Conservation (phyloP, 2,113 vertebrate genomes). For the Otolemur garnettii region DNA sequence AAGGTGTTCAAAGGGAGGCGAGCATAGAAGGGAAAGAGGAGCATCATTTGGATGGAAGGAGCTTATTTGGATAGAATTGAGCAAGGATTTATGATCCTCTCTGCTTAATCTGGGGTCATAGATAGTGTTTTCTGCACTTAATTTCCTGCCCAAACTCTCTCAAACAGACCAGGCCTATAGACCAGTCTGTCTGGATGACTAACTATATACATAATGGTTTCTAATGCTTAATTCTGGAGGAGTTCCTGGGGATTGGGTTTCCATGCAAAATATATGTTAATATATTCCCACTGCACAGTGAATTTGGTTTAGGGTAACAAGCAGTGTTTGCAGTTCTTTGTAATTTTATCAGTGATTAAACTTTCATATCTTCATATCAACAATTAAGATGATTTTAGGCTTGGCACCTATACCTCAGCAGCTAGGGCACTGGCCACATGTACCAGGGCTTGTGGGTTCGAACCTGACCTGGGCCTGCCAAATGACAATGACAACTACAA, state of each 20-base stretch:
- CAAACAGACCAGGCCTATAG: background rate
- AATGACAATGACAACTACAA: too few relatives aligned
- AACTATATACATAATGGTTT: background rate
- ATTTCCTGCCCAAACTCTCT: background rate
- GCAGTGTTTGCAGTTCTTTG: background rate
- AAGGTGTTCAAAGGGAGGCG: background rate
- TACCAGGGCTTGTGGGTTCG: too few relatives aligned
- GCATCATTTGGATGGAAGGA: background rate
- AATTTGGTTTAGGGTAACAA: background rate
- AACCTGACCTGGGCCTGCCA: too few relatives aligned
- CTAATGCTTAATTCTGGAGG: conserved; percentile 8
- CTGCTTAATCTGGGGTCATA: background rate
- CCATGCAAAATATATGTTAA: background rate
- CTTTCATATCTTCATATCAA: conserved; percentile 14
- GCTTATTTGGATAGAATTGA: conserved; percentile 3
- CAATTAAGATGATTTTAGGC: background rate
- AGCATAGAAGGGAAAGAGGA: background rate
- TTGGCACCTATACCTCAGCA: too few relatives aligned
- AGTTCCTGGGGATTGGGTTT: background rate
- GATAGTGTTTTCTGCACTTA: background rate
- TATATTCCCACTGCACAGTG: background rate
- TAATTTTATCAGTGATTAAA: conserved; percentile 24
- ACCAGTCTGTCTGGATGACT: background rate
- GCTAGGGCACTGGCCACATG: too few relatives aligned
- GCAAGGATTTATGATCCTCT: background rate